Base-by-base conservation (phyloP, 2,797 vertebrate species). In the Bradypus variegatus region DNA sequence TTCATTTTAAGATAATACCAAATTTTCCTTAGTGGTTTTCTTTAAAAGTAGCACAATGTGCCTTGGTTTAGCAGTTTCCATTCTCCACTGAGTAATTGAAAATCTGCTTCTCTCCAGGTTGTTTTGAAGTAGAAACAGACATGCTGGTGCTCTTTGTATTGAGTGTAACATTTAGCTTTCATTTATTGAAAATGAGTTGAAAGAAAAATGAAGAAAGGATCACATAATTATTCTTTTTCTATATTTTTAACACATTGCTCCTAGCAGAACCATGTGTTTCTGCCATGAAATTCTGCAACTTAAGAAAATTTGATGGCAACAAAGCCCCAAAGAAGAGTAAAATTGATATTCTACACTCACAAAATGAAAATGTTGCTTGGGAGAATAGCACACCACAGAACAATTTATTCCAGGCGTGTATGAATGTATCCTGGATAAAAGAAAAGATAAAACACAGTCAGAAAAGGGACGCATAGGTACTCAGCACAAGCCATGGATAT, bases 61-160 rank as follows among this genome's bases (percentile, higher is more conserved):
- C 91, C 89, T 62, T 4, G 13, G 65, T 91, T 89, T 89, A 87
- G 93, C 0, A 0, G 65, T 85, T 87, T 91, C 73, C 65, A 1
- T 90, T 92, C 69, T 93, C 83, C 70, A 29, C 91, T 2, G 27
- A 36, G 79, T 81, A 94, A 88, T 15, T 89, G 69, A 91, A 91
- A 4, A 4, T 89, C 88, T 95, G n/a, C 70, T 94, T 93, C 79
- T 82, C 86, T 92, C 62, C 86, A 81, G 73, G 79, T 41, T 29
- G 73, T 88, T 95, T 95, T 81, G 77, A 93, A 95, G 62, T 50
- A 64, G 95, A 96, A 93, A n/a, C 41, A 90, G 38, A 23, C 15
- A 36, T 15, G 36, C 88, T 67, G 89, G 33, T 73, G 27, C 53
- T 73, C 91, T 94, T 91, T 91, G 93, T 89, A 93, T 87, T 69